phyloP scores from a whole-genome alignment of 1,140 invertebrate species.

The Drosophila rhopaloa region DNA sequence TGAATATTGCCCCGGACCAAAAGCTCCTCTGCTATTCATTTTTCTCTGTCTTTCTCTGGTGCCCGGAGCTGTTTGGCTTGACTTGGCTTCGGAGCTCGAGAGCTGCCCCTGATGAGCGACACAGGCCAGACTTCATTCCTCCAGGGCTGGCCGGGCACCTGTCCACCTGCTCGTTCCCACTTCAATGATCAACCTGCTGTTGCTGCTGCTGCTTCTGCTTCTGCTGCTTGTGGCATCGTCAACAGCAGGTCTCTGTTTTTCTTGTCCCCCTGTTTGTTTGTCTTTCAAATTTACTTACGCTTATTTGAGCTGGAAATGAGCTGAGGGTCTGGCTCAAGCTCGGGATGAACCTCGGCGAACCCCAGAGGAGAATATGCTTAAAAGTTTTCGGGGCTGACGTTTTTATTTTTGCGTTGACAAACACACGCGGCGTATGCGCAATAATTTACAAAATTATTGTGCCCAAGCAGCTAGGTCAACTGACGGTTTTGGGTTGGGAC shows the following conservation, averaged over 20 bases:
- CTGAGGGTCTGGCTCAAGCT: slow-evolving; percentile 36
- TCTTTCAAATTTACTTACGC: slow-evolving; percentile 82
- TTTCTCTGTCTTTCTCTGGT: slow-evolving; percentile 26
- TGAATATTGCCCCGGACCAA: slow-evolving; percentile 74
- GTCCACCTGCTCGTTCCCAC: slow-evolving; percentile 35
- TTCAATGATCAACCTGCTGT: slow-evolving; percentile 3
- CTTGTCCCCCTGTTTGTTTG: slow-evolving; percentile 68
- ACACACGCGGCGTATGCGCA: slow-evolving; percentile 73
- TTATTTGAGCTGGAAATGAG: slow-evolving; percentile 79
- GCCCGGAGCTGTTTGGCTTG: slow-evolving; percentile 73
- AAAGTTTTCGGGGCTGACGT: slow-evolving; percentile 35
- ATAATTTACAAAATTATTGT: slow-evolving; percentile 75
- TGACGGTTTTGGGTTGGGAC: not conserved
- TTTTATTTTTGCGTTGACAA: slow-evolving; percentile 59
- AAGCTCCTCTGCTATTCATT: slow-evolving; percentile 14
- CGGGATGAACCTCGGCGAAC: slow-evolving; percentile 7
- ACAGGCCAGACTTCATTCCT: slow-evolving; percentile 32
- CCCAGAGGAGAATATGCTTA: slow-evolving; percentile 32
- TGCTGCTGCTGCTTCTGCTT: slow-evolving; percentile 4
- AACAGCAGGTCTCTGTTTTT: slow-evolving; percentile 54
- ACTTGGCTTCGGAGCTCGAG: slow-evolving; percentile 49
- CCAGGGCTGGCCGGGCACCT: slow-evolving; percentile 26
- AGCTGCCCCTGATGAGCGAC: slow-evolving; percentile 29
- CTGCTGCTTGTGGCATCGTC: slow-evolving; percentile 7
- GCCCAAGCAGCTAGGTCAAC: slow-evolving; percentile 15